Conservation (phyloP, 2,113 vertebrate species). For the Embiotoca jacksoni region DNA sequence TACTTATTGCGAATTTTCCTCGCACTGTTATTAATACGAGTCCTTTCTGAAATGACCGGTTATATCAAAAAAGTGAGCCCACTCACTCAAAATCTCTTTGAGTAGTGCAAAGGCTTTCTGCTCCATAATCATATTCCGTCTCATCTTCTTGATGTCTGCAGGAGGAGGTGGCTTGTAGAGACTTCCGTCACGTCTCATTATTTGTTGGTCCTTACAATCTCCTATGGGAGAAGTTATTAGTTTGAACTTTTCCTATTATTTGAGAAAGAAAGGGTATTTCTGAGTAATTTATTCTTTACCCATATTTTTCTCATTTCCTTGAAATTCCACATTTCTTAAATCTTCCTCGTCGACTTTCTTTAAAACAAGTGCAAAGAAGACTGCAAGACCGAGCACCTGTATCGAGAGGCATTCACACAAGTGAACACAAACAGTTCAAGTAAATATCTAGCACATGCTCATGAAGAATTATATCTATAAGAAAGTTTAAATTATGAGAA, state of each 20-base stretch:
- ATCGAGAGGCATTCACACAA: not conserved
- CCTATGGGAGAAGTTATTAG: slow-evolving; percentile 67
- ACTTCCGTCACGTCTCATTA: slow-evolving; percentile 73
- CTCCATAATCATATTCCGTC: slow-evolving; percentile 84
- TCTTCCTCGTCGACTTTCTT: slow-evolving; percentile 91
- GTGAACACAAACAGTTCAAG: not conserved
- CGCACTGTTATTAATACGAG: no score
- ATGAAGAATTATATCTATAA: no score
- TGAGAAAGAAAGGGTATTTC: not conserved
- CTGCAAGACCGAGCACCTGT: slow-evolving; percentile 91
- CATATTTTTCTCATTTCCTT: slow-evolving; percentile 34
- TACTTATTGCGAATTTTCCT: no score
- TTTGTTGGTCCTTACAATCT: slow-evolving; percentile 68
- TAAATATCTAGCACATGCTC: not conserved
- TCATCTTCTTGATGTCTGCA: slow-evolving; percentile 89
- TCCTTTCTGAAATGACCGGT: no score
- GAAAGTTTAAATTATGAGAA: no score
- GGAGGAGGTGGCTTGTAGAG: slow-evolving; percentile 87
- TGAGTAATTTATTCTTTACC: slow-evolving; percentile 47
- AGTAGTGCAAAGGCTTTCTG: slow-evolving; percentile 91
- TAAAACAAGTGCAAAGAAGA: slow-evolving; percentile 92
- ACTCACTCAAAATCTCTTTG: slow-evolving; percentile 90
- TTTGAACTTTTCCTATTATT: not conserved
- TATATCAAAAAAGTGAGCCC: not conserved
- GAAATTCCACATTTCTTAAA: slow-evolving; percentile 63